Conservation (phyloP, 2,888 invertebrate genomes). For the Nomada fucata region DNA sequence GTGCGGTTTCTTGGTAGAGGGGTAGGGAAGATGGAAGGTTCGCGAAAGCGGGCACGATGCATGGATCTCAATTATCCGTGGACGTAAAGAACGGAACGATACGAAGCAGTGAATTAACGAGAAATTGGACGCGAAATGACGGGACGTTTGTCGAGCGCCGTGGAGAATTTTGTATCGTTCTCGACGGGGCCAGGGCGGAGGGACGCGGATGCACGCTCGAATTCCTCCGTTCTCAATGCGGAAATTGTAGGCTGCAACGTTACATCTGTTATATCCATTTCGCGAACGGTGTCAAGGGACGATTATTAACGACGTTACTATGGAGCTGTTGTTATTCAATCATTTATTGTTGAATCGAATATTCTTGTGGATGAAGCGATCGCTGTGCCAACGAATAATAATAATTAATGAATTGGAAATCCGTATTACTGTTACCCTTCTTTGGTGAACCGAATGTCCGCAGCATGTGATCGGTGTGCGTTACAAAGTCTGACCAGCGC, state of each 20-base stretch:
- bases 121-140: constrained; percentile 47
- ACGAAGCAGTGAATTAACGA: constrained; percentile 31
- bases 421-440: constrained; percentile 1
- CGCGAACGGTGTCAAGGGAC: not conserved
- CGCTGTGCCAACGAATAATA: not conserved
- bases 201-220: not conserved
- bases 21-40: not conserved
- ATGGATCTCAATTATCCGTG: constrained; percentile 46
- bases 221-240: not conserved
- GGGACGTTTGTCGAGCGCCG: constrained; percentile 20
- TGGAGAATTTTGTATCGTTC: constrained; percentile 8
- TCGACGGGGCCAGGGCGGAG: not conserved
- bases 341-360: constrained; percentile 1
- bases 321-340: not conserved
- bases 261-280: not conserved
- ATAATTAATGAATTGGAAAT: not conserved
- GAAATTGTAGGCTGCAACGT: not conserved
- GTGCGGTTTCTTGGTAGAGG: constrained; percentile 29
- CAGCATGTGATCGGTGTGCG: not conserved
- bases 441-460: not conserved
- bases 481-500: not conserved
- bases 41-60: not conserved
- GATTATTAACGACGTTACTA: not conserved
- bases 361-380: not conserved
- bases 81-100: not conserved